A percentile compares a stretch with the other conserved stretches of the same genome.
These are phyloP conservation scores for Microplitis mediator DNA, from an alignment of 1,140 invertebrate genomes.

Conservation along the genomic window DNA sequence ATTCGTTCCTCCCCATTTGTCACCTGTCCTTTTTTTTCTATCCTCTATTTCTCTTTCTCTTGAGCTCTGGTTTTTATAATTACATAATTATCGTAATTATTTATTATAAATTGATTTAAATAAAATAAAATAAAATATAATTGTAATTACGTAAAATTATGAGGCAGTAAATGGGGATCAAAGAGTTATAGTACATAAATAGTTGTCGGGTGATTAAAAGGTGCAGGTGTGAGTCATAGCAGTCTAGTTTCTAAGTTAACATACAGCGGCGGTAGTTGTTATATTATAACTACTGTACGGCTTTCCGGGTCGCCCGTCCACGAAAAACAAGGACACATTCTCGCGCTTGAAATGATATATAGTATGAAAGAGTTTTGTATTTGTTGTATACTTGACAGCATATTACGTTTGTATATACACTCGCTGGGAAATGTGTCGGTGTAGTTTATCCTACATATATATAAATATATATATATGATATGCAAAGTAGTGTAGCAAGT, in stretches of 20 bases:
- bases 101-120: no score
- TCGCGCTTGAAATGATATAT: constrained; percentile 6
- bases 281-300: neutral
- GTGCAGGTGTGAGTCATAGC: neutral
- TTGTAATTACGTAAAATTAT: no score
- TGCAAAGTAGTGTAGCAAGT: constrained; percentile 6
- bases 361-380: no score
- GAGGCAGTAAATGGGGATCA: no score
- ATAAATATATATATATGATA: no score
- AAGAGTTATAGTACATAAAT: neutral
- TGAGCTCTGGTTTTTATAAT: neutral
- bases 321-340: constrained; percentile 31
- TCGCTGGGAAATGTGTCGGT: neutral
- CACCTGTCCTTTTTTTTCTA: neutral
- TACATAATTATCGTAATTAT: no score
- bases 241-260: neutral
- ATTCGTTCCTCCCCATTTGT: neutral
- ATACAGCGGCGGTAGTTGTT: neutral
- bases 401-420: neutral
- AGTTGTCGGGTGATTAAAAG: neutral
- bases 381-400: no score
- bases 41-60: constrained; percentile 1
- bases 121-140: no score
- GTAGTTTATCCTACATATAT: no score
- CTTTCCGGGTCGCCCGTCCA: constrained; percentile 26